Percentiles rank a stretch among this genome's conserved stretches.
Evolutionary conservation across 2,113 vertebrate genomes (phyloP).

Genomic region (Phodopus roborovskii): DNA sequence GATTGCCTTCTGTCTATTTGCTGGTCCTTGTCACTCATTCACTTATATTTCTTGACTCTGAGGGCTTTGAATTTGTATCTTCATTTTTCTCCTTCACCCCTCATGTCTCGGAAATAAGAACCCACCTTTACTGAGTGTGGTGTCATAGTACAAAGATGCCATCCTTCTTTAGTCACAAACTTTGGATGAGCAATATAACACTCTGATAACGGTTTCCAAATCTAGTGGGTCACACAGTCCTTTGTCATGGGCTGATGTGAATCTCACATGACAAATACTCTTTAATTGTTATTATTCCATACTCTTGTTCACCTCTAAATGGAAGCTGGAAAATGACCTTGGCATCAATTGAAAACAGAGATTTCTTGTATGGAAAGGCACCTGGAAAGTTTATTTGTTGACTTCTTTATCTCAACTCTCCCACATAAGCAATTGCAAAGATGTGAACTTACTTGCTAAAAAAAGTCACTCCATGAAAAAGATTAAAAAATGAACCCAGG

Average conservation of each 20-base stretch:
- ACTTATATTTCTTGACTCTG: neutral
- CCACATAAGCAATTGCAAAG: neutral
- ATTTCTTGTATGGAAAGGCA: neutral
- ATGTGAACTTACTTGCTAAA: neutral
- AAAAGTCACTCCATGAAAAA: constrained; percentile 8
- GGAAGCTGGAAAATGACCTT: neutral
- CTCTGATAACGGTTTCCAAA: neutral
- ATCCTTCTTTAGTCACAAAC: neutral
- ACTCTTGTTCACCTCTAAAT: neutral
- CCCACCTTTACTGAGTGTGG: neutral
- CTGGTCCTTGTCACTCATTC: neutral
- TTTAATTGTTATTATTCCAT: neutral
- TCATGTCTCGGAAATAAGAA: neutral
- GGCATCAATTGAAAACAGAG: neutral
- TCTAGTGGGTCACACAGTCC: neutral
- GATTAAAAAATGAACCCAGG: constrained; percentile 11
- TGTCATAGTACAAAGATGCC: neutral
- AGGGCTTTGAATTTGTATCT: neutral
- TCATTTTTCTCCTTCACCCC: neutral
- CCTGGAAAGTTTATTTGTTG: neutral
- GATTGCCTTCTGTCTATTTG: neutral
- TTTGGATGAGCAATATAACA: neutral
- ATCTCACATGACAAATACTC: neutral
- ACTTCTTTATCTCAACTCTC: neutral
- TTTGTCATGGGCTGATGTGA: neutral